Percentiles rank a stretch among this genome's conserved stretches.
phyloP scores from a whole-genome alignment of 1,140 invertebrate genomes.

The Piezodorus guildinii region DNA sequence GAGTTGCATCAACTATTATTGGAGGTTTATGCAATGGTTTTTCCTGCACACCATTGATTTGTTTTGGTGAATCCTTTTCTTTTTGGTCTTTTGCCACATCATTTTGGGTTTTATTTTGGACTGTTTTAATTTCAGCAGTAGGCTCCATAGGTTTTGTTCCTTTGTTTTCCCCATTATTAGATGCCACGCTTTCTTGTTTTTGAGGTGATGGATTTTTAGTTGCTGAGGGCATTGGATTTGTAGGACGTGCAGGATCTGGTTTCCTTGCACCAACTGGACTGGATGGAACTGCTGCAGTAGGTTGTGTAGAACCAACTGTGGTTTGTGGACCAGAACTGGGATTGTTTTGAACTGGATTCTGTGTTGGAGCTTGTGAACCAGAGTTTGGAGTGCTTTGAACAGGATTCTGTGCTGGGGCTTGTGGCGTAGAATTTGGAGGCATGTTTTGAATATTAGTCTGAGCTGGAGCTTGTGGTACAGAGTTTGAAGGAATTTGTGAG shows the following conservation, averaged over 20 bases:
- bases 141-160: background rate
- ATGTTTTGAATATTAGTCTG: background rate
- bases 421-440: constrained; percentile 5
- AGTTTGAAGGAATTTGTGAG: background rate
- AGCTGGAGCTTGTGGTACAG: background rate
- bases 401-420: background rate
- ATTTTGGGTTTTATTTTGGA: background rate
- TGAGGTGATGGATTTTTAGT: background rate
- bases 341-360: background rate
- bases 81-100: background rate
- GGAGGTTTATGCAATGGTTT: background rate
- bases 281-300: background rate
- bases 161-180: background rate
- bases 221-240: too few species aligned
- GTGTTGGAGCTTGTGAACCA: constrained; percentile 11
- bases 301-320: background rate
- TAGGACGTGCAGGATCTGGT: too few species aligned
- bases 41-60: background rate
- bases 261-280: too few species aligned
- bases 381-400: constrained; percentile 15
- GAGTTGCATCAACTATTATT: background rate
- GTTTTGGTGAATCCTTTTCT: background rate
- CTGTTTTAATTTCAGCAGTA: background rate
- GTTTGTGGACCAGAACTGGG: background rate
- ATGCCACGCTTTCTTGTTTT: background rate